phyloP scores from a whole-genome alignment of 1,140 invertebrate genomes.

The Tyrophagus putrescentiae region DNA sequence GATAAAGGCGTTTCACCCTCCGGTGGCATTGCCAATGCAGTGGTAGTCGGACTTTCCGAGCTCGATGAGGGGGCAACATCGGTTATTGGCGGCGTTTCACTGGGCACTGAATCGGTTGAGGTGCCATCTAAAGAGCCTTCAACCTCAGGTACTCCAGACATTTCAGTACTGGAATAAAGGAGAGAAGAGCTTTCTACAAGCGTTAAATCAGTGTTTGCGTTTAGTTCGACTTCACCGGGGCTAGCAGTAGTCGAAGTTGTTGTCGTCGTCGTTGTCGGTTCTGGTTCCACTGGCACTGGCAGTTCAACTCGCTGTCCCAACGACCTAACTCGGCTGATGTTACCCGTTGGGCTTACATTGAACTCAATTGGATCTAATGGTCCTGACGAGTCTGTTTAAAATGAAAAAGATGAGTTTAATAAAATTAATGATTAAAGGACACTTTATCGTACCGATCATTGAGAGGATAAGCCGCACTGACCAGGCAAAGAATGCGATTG shows the following conservation, averaged over 20 bases:
- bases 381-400: neutral
- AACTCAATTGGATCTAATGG: neutral
- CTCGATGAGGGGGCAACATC: neutral
- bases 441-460: neutral
- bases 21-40: neutral
- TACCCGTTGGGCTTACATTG: neutral
- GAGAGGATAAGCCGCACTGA: neutral
- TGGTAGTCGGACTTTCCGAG: neutral
- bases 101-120: neutral
- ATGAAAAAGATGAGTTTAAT: neutral
- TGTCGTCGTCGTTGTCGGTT: neutral
- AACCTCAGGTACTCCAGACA: no score
- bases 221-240: neutral
- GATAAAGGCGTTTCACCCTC: no score
- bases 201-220: neutral
- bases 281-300: neutral
- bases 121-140: neutral
- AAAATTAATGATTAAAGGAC: neutral
- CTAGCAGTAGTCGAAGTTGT: neutral
- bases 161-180: neutral
- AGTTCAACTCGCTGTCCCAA: conserved; percentile 7
- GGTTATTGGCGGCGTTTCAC: neutral
- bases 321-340: neutral
- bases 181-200: neutral
- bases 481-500: neutral